A percentile compares a stretch with the other conserved stretches of the same genome.
phyloP scores from a whole-genome alignment of 2,888 invertebrate species.

The Lamellibrachia columna region DNA sequence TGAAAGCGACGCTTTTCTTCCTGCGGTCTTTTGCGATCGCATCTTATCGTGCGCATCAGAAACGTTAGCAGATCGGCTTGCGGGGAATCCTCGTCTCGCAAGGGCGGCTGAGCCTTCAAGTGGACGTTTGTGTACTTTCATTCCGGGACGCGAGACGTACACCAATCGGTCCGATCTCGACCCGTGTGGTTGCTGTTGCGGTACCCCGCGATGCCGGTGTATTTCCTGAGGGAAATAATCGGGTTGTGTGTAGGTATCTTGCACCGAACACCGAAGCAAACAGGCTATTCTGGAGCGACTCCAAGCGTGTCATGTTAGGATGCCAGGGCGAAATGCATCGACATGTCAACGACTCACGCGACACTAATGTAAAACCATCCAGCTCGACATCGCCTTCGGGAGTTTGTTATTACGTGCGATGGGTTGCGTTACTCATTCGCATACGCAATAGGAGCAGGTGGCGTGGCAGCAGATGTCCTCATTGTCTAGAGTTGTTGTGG shows the following conservation, averaged over 20 bases:
- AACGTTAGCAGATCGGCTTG: slow-evolving; percentile 11
- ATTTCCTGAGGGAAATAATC: background rate
- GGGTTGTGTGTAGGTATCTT: background rate
- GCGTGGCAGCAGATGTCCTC: background rate
- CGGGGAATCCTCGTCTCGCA: background rate
- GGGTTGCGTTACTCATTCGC: background rate
- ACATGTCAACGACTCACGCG: background rate
- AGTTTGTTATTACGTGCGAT: background rate
- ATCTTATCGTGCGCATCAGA: background rate
- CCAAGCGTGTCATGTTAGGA: background rate
- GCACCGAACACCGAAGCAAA: background rate
- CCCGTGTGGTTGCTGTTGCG: background rate
- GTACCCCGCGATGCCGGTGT: background rate
- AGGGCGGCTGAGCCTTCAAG: background rate
- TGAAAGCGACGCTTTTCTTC: background rate
- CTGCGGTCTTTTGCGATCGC: background rate
- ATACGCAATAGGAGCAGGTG: background rate
- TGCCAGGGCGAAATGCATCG: background rate
- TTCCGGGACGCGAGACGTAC: background rate
- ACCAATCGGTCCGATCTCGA: background rate
- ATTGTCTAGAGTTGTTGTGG: background rate
- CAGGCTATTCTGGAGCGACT: background rate
- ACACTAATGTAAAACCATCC: background rate
- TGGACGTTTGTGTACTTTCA: background rate
- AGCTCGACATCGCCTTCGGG: background rate